Evolutionary conservation across 1,140 invertebrate species (phyloP), one percentile per base, ranked within the genome.

Genomic region (Drosophila kohkoa): DNA sequence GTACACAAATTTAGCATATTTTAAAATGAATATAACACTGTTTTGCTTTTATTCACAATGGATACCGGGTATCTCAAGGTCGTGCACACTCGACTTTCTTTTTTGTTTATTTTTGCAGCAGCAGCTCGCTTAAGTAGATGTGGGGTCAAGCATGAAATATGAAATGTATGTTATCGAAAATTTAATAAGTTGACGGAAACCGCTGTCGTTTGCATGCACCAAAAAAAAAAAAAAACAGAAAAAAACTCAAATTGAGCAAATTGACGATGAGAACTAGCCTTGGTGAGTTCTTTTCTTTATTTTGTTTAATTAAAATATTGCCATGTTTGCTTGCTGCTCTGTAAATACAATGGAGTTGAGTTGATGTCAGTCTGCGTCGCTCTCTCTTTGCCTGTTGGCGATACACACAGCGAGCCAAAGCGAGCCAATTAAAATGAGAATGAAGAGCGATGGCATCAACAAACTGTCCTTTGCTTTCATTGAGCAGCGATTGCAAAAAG

Each of bases 401-500:
- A 30, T 52, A 49, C 16, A 43, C 35, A n/a, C 4, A 5, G 41
- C 20, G 20, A 25, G 20, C 11, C 11, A 43, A 43, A 54, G 46
- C 68, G 30, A 60, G 64, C 71, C 71, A 73, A 68, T 73, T 73
- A 73, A 67, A 74, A 68, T 46, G 71, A 74, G 55, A 60, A 49
- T 60, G 30, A 43, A 13, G 41, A 43, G 28, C 57, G 51, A 35
- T 59, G 49, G 41, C 45, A 45, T 11, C 45, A 58, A 51, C 43
- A 57, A 67, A 72, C 35, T 25, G 46, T 67, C 46, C 41, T 5
- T 7, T 48, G 15, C 7, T 59, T 41, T 51, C 48, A 59, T 66
- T 58, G 63, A 66, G 49, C 46, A 30, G 45, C 41, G 51, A 71
- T 48, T 64, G 60, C n/a, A 54, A 15, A 48, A 48, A 16, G 46